Base-by-base conservation (phyloP, 1,140 invertebrate genomes). In the Prorops nasuta region DNA sequence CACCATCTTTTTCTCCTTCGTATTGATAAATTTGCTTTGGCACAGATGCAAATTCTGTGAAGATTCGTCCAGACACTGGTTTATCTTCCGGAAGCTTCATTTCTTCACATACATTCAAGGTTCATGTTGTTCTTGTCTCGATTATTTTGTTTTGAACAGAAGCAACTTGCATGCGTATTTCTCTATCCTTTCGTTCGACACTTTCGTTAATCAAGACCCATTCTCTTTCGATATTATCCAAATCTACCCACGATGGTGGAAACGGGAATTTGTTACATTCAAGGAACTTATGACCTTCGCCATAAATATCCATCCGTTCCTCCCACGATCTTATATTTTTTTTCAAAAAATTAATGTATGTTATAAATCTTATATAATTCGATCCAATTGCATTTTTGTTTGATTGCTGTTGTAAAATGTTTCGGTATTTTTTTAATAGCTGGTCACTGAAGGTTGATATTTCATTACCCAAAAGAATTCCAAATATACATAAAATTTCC, bases 191-290 rank as follows among this genome's bases (percentile, higher is more conserved):
- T 19, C 97, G 83, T 66, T 95, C 93, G 66, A 99, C 95, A 44
- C 99, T 99, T 79, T 99, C 97, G 73, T 94, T 96, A 66, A 99
- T 98, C 0, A 97, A 96, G 41, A 92, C 90, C 98, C 98, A 99
- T 83, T 99, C 98, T 1, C 97, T 97, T 76, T 99, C 96, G 56
- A 99, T 92, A 69, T 99, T 98, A 72, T 99, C 98, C 37, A 98
- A 95, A 67, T 99, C 96, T 17, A 99, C 78, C 98, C 98, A 99
- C 60, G 86, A 87, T 32, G 86, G 86, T 17, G 96, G 97, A 76
- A 98, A 98, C 76, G 98, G 96, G 83, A 98, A 99, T 49, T 94
- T 84, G 70, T 99, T 96, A 37, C 95, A 80, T 74, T 98, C 96
- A 32, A 99, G 77, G 61, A 99, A 96, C 31, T 94, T 85, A 69